Evolutionary conservation across 2,113 vertebrate species (phyloP).

Genomic region (Ailuropoda melanoleuca): DNA sequence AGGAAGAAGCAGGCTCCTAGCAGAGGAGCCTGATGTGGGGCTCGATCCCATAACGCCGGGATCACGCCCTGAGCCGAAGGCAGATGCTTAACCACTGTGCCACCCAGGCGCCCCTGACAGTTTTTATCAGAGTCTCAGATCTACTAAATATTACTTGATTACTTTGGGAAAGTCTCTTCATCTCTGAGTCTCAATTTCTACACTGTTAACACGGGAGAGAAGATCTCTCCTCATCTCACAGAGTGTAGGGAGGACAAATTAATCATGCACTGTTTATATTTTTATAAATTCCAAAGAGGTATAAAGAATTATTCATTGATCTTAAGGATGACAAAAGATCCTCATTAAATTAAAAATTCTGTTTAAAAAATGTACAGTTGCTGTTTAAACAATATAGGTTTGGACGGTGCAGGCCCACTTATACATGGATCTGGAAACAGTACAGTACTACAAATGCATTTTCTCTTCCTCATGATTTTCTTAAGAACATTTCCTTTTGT

Average conservation of each 20-base stretch:
- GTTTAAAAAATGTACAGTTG: not conserved
- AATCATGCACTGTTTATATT: not conserved
- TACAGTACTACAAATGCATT: not conserved
- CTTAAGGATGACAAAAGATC: conserved; percentile 7
- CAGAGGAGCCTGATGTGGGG: too few relatives aligned
- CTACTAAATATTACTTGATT: not conserved
- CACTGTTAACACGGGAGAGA: not conserved
- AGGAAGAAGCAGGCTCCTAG: too few relatives aligned
- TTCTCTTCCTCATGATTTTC: not conserved
- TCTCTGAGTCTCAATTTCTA: not conserved
- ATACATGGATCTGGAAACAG: not conserved
- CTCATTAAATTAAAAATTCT: conserved; percentile 22
- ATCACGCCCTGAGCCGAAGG: too few relatives aligned
- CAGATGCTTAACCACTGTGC: too few relatives aligned
- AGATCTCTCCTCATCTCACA: not conserved
- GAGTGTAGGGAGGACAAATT: not conserved
- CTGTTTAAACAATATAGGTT: not conserved
- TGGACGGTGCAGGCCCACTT: not conserved
- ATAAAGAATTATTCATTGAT: conserved; percentile 36
- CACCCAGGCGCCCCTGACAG: too few relatives aligned
- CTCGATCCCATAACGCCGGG: too few relatives aligned
- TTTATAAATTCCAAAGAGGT: conserved; percentile 18
- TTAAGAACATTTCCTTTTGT: not conserved
- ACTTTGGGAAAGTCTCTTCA: not conserved
- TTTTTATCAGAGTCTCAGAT: not conserved